Evolutionary conservation across 2,888 invertebrate species (phyloP).

Genomic region (Biston betularia): DNA sequence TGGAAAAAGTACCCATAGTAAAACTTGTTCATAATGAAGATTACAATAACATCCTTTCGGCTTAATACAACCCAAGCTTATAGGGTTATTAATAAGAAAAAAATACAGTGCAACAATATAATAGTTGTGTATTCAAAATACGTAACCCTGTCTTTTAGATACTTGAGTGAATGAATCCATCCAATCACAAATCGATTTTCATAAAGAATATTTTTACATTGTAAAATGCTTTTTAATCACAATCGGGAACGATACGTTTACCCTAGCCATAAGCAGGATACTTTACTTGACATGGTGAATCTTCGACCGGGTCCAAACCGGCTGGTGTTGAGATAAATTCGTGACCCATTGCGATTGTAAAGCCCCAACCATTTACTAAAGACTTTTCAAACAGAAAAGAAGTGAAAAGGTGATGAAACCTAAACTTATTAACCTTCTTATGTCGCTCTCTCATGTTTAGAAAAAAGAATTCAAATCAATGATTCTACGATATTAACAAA

Average conservation of each 20-base stretch:
- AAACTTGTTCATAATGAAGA: too few species aligned
- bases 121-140: slow-evolving; percentile 32
- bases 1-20: too few species aligned
- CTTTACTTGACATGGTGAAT: not conserved
- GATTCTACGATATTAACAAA: not conserved
- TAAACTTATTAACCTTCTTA: not conserved
- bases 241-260: not conserved
- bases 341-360: not conserved
- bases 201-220: slow-evolving; percentile 25
- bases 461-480: too few species aligned
- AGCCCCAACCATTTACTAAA: not conserved
- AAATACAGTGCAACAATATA: slow-evolving; percentile 23
- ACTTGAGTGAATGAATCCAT: slow-evolving; percentile 32
- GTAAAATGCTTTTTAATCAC: slow-evolving; percentile 11
- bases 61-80: not conserved
- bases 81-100: too few species aligned
- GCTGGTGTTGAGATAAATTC: not conserved
- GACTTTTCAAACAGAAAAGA: not conserved
- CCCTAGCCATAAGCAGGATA: not conserved
- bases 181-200: slow-evolving; percentile 25
- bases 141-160: slow-evolving; percentile 33
- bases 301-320: not conserved
- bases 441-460: too few species aligned
- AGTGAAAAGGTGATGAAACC: not conserved
- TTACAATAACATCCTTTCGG: too few species aligned